Percentiles rank a stretch among this genome's conserved stretches.
Conservation (phyloP, 2,113 vertebrate genomes). For the Lepisosteus oculatus region DNA sequence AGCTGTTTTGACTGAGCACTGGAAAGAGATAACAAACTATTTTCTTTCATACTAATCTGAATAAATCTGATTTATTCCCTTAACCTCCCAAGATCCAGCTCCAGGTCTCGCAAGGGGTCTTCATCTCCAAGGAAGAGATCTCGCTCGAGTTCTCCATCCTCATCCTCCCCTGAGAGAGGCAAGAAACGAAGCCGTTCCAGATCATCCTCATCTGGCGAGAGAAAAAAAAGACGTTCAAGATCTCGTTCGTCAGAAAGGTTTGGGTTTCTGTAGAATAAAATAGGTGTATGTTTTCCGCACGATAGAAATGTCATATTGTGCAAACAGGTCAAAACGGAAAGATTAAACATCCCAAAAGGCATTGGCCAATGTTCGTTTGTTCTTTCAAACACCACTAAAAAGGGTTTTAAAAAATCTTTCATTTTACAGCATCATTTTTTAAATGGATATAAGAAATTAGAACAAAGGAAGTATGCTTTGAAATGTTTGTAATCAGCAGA, state of each 20-base stretch:
- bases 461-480: too few species aligned
- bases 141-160: conserved; percentile 79
- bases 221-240: conserved; percentile 96
- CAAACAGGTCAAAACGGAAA: not conserved
- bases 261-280: conserved; percentile 99
- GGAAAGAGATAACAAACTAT: too few species aligned
- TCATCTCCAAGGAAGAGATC: conserved; percentile 88
- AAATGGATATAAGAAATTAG: too few species aligned
- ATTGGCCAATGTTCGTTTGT: too few species aligned
- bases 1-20: too few species aligned
- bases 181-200: conserved; percentile 95
- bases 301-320: too few species aligned
- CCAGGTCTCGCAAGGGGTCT: conserved; percentile 95
- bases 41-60: conserved; percentile 50
- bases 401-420: too few species aligned
- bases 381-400: too few species aligned
- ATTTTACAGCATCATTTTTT: too few species aligned
- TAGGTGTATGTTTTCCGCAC: conserved; percentile 59
- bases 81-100: conserved; percentile 95
- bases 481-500: too few species aligned
- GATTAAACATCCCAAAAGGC: not conserved
- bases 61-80: conserved; percentile 85
- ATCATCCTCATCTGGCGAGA: conserved; percentile 89
- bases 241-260: conserved; percentile 99
- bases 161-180: conserved; percentile 88